Evolutionary conservation across 92 coral and sea anemone species (phyloP).

Genomic region (Desmophyllum pertusum): DNA sequence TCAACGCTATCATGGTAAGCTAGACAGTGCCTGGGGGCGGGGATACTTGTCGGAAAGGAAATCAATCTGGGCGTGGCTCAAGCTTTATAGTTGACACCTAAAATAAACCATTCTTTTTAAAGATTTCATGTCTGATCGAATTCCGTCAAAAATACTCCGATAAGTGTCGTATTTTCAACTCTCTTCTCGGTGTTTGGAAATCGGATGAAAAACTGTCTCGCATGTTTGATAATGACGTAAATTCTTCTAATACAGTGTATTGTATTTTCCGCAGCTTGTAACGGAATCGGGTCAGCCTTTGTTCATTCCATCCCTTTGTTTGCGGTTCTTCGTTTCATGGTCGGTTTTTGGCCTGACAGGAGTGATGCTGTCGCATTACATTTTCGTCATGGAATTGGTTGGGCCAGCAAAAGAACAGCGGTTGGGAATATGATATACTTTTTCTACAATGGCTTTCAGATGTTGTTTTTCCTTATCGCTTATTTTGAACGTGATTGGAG

Average conservation of each 20-base stretch:
- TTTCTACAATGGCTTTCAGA: slow-evolving; percentile 47
- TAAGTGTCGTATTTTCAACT: no score
- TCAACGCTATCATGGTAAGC: slow-evolving; percentile 60
- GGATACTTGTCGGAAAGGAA: no score
- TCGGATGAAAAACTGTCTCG: no score
- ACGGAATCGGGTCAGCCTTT: slow-evolving; percentile 50
- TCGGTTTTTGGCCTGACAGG: slow-evolving; percentile 58
- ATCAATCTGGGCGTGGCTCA: no score
- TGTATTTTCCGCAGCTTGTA: slow-evolving; percentile 17
- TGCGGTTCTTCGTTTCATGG: slow-evolving; percentile 57
- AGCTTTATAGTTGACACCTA: no score
- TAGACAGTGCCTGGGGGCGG: background rate
- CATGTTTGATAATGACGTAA: no score
- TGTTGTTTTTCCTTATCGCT: slow-evolving; percentile 47
- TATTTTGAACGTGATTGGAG: slow-evolving; percentile 63
- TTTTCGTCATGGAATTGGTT: slow-evolving; percentile 50
- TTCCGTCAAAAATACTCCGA: no score
- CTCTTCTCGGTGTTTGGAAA: no score
- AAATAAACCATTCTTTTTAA: no score
- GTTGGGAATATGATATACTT: slow-evolving; percentile 51
- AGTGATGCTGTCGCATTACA: slow-evolving; percentile 46
- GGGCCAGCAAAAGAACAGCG: slow-evolving; percentile 52
- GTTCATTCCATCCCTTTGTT: slow-evolving; percentile 40
- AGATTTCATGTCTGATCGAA: no score
- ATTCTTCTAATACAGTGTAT: background rate